phyloP scores from a whole-genome alignment of 53 echinoderm and acorn worm species.

The Paracentrotus lividus region DNA sequence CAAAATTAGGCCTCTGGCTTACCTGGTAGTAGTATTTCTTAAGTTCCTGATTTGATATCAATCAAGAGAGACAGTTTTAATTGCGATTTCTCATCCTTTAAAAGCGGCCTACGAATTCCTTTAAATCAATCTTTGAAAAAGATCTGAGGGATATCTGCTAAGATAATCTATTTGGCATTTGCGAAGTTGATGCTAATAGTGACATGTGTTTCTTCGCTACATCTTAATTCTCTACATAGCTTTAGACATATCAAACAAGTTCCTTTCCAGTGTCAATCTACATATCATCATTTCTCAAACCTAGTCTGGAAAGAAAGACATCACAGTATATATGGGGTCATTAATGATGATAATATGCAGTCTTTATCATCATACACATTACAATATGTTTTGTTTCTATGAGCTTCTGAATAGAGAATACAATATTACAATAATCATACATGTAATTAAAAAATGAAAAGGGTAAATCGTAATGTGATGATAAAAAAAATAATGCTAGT shows the following conservation, averaged over 20 bases:
- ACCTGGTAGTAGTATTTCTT: too few species aligned
- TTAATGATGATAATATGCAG: too few species aligned
- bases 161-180: slow-evolving; percentile 4
- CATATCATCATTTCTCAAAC: background rate
- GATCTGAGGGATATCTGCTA: background rate
- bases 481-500: too few species aligned
- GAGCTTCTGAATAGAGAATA: too few species aligned
- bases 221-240: slow-evolving; percentile 25
- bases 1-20: too few species aligned
- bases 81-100: too few species aligned
- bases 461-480: too few species aligned
- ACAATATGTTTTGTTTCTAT: too few species aligned
- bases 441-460: background rate
- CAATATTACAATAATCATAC: background rate
- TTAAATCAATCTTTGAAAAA: background rate
- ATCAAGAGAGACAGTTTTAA: too few species aligned
- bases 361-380: too few species aligned
- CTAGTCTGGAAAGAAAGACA: background rate
- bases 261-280: background rate
- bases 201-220: slow-evolving; percentile 26
- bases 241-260: slow-evolving; percentile 6
- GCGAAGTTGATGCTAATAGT: background rate
- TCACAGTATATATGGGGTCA: too few species aligned
- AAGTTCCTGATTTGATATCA: too few species aligned
- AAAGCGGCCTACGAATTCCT: background rate